Percentiles rank a stretch among this genome's conserved stretches.
Evolutionary conservation across 1,140 invertebrate genomes (phyloP).

Genomic region (Neodiprion pinetum): DNA sequence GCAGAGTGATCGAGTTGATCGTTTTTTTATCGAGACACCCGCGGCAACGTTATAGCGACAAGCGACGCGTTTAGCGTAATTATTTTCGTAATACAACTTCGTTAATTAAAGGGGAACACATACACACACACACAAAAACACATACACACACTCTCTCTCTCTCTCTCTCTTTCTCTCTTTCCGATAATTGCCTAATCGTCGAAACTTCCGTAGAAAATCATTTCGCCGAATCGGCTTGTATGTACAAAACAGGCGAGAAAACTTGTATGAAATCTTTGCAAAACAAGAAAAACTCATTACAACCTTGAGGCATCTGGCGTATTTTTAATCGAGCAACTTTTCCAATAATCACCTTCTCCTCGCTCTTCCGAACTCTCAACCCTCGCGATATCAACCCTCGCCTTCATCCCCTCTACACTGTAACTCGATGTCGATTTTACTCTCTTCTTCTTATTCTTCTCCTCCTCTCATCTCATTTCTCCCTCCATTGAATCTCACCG

Average conservation of each 20-base stretch:
- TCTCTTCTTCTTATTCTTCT: not conserved
- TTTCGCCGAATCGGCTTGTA: too few relatives aligned
- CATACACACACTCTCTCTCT: too few relatives aligned
- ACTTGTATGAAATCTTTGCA: constrained; percentile 1
- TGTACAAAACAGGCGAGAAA: not conserved
- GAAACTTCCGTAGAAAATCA: too few relatives aligned
- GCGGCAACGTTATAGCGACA: too few relatives aligned
- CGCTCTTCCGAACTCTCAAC: not conserved
- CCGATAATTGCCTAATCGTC: too few relatives aligned
- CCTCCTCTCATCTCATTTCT: not conserved
- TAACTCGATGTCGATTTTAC: not conserved
- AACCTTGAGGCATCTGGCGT: constrained; percentile 8
- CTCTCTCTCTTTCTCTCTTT: too few relatives aligned
- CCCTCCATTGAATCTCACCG: not conserved
- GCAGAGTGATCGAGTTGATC: too few relatives aligned
- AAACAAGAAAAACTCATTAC: constrained; percentile 12
- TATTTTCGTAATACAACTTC: too few relatives aligned
- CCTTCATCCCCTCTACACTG: not conserved
- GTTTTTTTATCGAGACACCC: too few relatives aligned
- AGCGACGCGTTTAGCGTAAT: too few relatives aligned
- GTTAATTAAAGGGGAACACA: too few relatives aligned
- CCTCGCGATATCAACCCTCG: not conserved
- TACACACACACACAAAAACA: too few relatives aligned
- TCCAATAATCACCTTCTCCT: constrained; percentile 15
- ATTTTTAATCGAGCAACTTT: constrained; percentile 14